Evolutionary conservation across 2,888 invertebrate genomes (phyloP).

Genomic region (Bombylius discolor): DNA sequence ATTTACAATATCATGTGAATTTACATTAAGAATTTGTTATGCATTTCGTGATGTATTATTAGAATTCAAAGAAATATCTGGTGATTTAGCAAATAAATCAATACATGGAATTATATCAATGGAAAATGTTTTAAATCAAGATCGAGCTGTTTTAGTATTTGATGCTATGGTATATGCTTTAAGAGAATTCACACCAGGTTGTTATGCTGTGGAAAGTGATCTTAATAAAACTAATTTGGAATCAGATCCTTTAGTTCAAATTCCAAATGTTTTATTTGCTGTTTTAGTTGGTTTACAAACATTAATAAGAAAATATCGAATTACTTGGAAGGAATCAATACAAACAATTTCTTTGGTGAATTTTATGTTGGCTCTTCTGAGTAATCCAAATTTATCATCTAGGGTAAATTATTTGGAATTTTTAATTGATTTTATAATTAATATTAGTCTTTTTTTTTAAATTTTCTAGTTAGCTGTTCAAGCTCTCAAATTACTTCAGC

Average conservation of each 20-base stretch:
- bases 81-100: constrained; percentile 30
- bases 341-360: constrained; percentile 56
- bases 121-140: constrained; percentile 44
- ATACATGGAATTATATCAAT: constrained; percentile 31
- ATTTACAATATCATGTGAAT: constrained; percentile 48
- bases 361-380: constrained; percentile 41
- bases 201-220: constrained; percentile 3
- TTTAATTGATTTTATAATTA: not conserved
- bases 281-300: constrained; percentile 51
- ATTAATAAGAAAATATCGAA: constrained; percentile 53
- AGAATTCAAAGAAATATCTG: constrained; percentile 16
- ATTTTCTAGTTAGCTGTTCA: constrained; percentile 52
- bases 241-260: constrained; percentile 33
- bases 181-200: constrained; percentile 38
- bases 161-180: constrained; percentile 49
- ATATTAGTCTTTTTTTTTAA: not conserved
- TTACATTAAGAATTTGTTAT: constrained; percentile 48
- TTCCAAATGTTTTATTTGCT: constrained; percentile 46
- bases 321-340: constrained; percentile 65
- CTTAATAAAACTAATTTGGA: not conserved
- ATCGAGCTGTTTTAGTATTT: constrained; percentile 48
- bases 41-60: constrained; percentile 40
- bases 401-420: constrained; percentile 34
- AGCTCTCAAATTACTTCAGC: constrained; percentile 53
- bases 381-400: constrained; percentile 39